Conservation (phyloP, 2,113 vertebrate genomes). For the Heterocephalus glaber region DNA sequence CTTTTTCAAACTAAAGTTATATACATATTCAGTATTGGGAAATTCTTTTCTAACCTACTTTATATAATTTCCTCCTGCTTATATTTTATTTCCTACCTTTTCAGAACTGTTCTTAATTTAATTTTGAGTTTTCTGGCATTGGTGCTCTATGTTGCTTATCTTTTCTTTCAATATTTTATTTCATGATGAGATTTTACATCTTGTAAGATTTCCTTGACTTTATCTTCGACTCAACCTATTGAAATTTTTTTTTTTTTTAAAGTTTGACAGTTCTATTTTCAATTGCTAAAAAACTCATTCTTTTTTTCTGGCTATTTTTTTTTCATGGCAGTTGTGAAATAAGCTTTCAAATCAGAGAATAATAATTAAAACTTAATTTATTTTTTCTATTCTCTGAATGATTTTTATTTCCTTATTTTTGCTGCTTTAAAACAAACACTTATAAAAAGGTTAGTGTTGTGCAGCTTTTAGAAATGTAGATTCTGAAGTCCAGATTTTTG, state of each 20-base stretch:
- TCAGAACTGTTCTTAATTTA: background rate
- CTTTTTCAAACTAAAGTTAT: background rate
- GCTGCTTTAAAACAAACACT: background rate
- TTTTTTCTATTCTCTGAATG: background rate
- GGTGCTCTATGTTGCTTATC: background rate
- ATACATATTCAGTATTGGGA: background rate
- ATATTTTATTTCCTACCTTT: conserved; percentile 20
- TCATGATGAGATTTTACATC: background rate
- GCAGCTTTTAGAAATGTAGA: conserved; percentile 34
- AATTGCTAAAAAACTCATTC: background rate
- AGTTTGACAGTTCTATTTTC: background rate
- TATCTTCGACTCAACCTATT: background rate
- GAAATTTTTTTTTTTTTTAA: background rate
- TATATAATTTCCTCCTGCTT: background rate
- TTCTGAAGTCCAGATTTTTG: background rate
- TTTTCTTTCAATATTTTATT: conserved; percentile 37
- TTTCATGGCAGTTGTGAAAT: background rate
- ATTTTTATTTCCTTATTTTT: conserved; percentile 38
- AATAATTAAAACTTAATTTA: background rate
- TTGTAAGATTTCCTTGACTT: background rate
- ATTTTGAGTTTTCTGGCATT: background rate
- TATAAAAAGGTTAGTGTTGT: background rate
- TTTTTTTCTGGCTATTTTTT: background rate
- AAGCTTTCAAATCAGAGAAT: background rate
- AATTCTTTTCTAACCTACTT: conserved; percentile 4